Evolutionary conservation across 1,140 invertebrate species (phyloP).

Genomic region (Drosophila repleta): DNA sequence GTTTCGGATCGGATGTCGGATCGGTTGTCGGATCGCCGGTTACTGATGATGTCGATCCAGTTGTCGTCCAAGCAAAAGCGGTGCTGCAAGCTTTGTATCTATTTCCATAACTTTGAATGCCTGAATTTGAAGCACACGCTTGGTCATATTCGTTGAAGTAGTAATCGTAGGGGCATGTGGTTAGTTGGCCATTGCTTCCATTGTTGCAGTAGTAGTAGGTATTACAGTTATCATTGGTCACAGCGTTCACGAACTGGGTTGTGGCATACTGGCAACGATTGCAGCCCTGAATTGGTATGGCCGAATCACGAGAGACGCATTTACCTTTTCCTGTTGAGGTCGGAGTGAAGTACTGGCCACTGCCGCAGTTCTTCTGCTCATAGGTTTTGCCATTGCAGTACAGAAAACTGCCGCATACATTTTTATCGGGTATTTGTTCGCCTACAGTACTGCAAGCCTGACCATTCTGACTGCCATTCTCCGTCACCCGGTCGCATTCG

Average conservation of each 20-base stretch:
- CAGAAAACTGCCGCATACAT: slow-evolving; percentile 35
- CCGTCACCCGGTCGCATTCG: slow-evolving; percentile 37
- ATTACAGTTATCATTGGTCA: slow-evolving; percentile 16
- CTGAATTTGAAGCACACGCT: neutral
- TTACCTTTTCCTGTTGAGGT: accelerated
- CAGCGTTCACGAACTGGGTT: slow-evolving; percentile 40
- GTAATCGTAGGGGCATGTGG: accelerated
- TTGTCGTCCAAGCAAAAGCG: neutral
- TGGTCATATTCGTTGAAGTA: slow-evolving; percentile 48
- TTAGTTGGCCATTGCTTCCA: accelerated
- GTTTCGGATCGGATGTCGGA: too few relatives aligned
- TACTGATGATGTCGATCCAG: too few relatives aligned
- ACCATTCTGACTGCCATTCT: neutral
- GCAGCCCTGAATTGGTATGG: slow-evolving; percentile 23
- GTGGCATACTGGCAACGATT: slow-evolving; percentile 51
- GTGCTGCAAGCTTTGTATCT: slow-evolving; percentile 51
- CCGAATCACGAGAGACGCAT: slow-evolving; percentile 15
- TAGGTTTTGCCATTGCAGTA: slow-evolving; percentile 20
- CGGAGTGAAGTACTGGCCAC: slow-evolving; percentile 37
- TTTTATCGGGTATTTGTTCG: accelerated
- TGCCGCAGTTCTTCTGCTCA: slow-evolving; percentile 11
- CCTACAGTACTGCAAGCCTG: neutral
- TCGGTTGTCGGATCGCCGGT: too few relatives aligned
- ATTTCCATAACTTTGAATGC: accelerated
- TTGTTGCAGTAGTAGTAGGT: slow-evolving; percentile 51